These are phyloP conservation scores for Clarias fuscus DNA, from an alignment of 2,797 vertebrate genomes.

Conservation along the genomic window DNA sequence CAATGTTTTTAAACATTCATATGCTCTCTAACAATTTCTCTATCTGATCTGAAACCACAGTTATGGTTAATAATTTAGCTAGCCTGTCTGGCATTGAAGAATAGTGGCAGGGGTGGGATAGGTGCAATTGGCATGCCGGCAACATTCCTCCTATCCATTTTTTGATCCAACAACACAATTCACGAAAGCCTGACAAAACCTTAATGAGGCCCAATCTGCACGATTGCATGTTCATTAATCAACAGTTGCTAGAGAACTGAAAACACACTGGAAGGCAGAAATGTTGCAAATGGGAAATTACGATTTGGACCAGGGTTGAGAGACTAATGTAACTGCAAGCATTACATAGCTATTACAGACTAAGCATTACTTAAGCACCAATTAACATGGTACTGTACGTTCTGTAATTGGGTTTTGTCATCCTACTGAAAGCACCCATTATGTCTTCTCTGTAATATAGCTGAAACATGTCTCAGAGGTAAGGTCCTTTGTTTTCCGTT, in stretches of 20 bases:
- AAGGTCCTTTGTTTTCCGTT: slow-evolving; percentile 40
- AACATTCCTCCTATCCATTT: slow-evolving; percentile 30
- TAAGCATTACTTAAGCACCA: slow-evolving; percentile 40
- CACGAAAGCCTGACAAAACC: slow-evolving; percentile 36
- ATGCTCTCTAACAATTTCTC: slow-evolving; percentile 74
- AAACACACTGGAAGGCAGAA: slow-evolving; percentile 39
- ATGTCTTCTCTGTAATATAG: slow-evolving; percentile 23
- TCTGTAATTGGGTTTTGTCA: slow-evolving; percentile 48
- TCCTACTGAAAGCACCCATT: slow-evolving; percentile 38
- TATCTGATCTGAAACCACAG: slow-evolving; percentile 75
- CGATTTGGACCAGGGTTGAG: slow-evolving; percentile 36
- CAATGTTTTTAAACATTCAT: slow-evolving; percentile 80
- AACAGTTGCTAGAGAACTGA: slow-evolving; percentile 35
- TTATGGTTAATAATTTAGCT: slow-evolving; percentile 72
- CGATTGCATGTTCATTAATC: slow-evolving; percentile 50
- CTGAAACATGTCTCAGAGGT: slow-evolving; percentile 33
- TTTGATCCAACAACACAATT: slow-evolving; percentile 33
- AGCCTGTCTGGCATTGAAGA: slow-evolving; percentile 63
- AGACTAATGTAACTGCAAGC: slow-evolving; percentile 49
- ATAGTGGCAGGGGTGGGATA: slow-evolving; percentile 58
- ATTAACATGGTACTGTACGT: slow-evolving; percentile 48
- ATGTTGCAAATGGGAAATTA: slow-evolving; percentile 53
- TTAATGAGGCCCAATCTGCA: slow-evolving; percentile 46
- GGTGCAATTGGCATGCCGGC: slow-evolving; percentile 55
- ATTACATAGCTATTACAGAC: slow-evolving; percentile 53